phyloP scores from a whole-genome alignment of 2,113 vertebrate genomes.

The Melanerpes aurifrons region DNA sequence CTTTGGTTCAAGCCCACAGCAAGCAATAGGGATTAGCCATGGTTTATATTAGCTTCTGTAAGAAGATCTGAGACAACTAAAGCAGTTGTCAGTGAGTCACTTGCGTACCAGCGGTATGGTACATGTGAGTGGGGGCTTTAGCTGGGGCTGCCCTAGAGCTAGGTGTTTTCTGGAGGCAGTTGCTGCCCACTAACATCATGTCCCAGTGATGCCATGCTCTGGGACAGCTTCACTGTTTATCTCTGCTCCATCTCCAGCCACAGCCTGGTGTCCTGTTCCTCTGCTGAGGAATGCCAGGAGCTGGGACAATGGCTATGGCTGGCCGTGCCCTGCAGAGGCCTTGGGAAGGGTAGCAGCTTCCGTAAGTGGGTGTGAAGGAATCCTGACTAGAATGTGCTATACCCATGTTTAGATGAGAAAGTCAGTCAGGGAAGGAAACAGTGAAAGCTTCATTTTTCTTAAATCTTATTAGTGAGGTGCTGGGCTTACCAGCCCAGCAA shows the following conservation, averaged over 20 bases:
- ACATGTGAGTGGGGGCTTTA: not conserved
- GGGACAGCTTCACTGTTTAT: rapidly evolving
- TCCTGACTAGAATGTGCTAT: not conserved
- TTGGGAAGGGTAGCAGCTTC: not conserved
- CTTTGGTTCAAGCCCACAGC: not conserved
- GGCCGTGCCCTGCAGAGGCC: not conserved
- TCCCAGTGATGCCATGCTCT: not conserved
- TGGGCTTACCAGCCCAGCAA: not conserved
- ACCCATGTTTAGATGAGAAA: not conserved
- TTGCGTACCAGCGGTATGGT: too few species aligned
- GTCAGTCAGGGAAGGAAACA: not conserved
- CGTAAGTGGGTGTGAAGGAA: rapidly evolving
- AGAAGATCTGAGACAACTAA: not conserved
- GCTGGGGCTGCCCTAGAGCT: not conserved
- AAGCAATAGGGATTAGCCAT: not conserved
- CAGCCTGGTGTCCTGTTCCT: not conserved
- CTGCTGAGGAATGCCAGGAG: not conserved
- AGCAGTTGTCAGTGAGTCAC: not conserved
- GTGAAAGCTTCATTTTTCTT: not conserved
- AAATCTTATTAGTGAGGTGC: not conserved
- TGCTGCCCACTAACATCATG: rapidly evolving
- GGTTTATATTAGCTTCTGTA: not conserved
- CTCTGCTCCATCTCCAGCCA: not conserved
- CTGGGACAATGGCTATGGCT: rapidly evolving
- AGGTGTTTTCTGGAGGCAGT: not conserved